Evolutionary conservation across 2,888 invertebrate genomes (phyloP).

Genomic region (Ornithoptera alexandrae): DNA sequence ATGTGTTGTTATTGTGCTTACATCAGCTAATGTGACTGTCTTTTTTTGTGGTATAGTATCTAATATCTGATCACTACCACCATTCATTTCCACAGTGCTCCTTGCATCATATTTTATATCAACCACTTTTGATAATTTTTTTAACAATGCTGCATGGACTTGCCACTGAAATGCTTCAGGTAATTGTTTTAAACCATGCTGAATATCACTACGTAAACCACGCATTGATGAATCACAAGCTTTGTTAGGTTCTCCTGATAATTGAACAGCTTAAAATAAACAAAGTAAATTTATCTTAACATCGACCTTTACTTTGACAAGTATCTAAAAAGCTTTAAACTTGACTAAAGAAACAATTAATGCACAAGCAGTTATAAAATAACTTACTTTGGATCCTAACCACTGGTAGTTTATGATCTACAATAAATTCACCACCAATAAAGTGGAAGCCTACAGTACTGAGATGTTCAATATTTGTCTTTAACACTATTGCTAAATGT

Average conservation of each 20-base stretch:
- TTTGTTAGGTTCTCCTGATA: conserved; percentile 71
- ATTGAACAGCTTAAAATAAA: conserved; percentile 60
- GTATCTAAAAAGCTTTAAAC: neutral
- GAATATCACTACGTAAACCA: conserved; percentile 66
- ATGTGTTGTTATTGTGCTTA: conserved; percentile 67
- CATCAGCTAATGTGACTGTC: conserved; percentile 65
- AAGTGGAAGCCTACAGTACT: conserved; percentile 86
- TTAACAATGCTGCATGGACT: conserved; percentile 64
- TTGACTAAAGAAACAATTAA: neutral
- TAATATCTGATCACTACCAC: conserved; percentile 53
- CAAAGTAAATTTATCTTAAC: conserved; percentile 4
- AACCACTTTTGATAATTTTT: conserved; percentile 71
- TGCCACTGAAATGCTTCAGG: conserved; percentile 62
- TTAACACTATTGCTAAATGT: conserved; percentile 86
- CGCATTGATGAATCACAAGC: conserved; percentile 72
- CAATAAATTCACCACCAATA: conserved; percentile 84
- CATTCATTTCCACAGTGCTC: conserved; percentile 62
- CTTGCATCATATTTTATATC: conserved; percentile 66
- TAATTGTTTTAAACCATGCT: conserved; percentile 55
- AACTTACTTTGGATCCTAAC: conserved; percentile 88
- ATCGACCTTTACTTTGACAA: neutral
- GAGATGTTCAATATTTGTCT: conserved; percentile 87
- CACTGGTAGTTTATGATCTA: conserved; percentile 88
- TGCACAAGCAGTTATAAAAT: neutral
- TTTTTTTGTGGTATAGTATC: conserved; percentile 49